phyloP scores from a whole-genome alignment of 1,140 invertebrate genomes.

The Zaprionus lachaisei region DNA sequence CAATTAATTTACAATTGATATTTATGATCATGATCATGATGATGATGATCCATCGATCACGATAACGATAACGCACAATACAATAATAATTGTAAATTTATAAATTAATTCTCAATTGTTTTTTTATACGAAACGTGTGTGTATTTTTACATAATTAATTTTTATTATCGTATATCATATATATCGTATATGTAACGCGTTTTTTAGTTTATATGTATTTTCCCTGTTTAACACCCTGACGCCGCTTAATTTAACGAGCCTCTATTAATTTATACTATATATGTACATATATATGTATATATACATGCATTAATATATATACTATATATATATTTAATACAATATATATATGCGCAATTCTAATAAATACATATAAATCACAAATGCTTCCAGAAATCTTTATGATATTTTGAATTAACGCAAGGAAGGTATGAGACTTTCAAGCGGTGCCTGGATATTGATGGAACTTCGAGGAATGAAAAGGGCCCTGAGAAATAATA shows the following conservation, averaged over 20 bases:
- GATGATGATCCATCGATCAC: not conserved
- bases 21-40: conserved; percentile 13
- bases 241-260: conserved; percentile 72
- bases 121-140: conserved; percentile 57
- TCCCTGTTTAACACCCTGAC: conserved; percentile 56
- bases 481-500: too few species aligned
- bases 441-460: not conserved
- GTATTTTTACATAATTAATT: conserved; percentile 52
- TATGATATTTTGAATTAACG: not conserved
- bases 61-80: conserved; percentile 56
- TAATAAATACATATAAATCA: conserved; percentile 77
- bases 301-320: not conserved
- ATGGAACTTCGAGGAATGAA: too few species aligned
- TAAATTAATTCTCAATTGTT: conserved; percentile 41
- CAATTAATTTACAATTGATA: conserved; percentile 40
- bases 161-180: conserved; percentile 22
- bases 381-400: conserved; percentile 63
- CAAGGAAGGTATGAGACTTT: not conserved
- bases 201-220: conserved; percentile 53
- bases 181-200: conserved; percentile 47
- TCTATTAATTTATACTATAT: conserved; percentile 62
- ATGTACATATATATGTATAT: conserved; percentile 29
- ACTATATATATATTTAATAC: conserved; percentile 61
- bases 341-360: conserved; percentile 73
- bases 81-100: conserved; percentile 56